phyloP scores from a whole-genome alignment of 2,888 invertebrate species.

The Drosophila cracens region DNA sequence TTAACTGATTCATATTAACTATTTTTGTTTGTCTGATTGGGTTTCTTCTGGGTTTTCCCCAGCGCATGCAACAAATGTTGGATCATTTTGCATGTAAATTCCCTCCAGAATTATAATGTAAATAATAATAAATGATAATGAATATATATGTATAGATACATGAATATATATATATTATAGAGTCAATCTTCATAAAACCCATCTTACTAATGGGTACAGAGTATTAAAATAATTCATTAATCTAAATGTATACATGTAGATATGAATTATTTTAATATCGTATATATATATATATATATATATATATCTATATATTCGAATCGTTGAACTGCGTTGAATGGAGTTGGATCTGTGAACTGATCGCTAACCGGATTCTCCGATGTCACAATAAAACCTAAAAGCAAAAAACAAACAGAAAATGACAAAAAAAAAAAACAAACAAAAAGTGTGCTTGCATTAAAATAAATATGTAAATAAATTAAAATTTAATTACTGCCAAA shows the following conservation, averaged over 20 bases:
- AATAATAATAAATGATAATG: neutral
- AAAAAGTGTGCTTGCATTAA: constrained; percentile 55
- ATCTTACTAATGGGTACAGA: neutral
- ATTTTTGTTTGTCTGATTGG: too few species aligned
- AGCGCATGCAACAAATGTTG: too few species aligned
- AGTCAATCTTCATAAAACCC: neutral
- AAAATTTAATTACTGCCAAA: constrained; percentile 72
- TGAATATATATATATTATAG: neutral
- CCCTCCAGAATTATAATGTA: neutral
- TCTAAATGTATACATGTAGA: neutral
- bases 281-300: neutral
- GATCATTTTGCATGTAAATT: too few species aligned
- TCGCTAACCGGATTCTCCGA: constrained; percentile 41
- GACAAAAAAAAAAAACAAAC: constrained; percentile 35
- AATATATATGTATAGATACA: neutral
- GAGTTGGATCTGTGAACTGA: neutral
- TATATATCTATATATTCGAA: constrained; percentile 4
- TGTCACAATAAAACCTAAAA: constrained; percentile 17
- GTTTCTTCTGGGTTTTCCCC: too few species aligned
- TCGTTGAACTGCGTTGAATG: neutral
- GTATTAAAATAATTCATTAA: neutral
- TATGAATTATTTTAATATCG: too few species aligned
- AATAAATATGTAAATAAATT: constrained; percentile 77
- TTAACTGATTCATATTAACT: too few species aligned
- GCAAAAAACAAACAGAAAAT: constrained; percentile 21